These are phyloP conservation scores for Drosophila orena DNA, from an alignment of 1,140 invertebrate species.

Conservation along the genomic window DNA sequence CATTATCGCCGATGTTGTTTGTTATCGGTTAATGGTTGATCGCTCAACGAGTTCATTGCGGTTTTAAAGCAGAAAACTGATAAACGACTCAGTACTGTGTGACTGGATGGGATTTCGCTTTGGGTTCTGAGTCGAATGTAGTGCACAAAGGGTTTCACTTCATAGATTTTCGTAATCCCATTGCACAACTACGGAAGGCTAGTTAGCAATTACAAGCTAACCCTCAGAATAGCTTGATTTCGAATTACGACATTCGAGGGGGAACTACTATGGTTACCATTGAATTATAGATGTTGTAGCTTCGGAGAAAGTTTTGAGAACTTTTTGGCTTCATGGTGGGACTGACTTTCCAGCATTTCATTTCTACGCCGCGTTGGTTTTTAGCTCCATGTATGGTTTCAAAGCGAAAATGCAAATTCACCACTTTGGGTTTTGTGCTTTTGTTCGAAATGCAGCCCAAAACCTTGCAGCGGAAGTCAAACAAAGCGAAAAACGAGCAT, in stretches of 20 bases:
- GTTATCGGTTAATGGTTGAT: conserved; percentile 37
- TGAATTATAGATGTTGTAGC: background rate
- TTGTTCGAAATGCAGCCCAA: conserved; percentile 27
- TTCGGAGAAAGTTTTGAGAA: conserved; percentile 44
- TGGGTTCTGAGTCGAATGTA: background rate
- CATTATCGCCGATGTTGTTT: background rate
- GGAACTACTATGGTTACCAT: background rate
- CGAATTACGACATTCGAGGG: conserved; percentile 11
- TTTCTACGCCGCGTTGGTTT: conserved; percentile 7
- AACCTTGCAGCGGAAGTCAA: conserved; percentile 44
- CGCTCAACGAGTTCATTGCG: conserved; percentile 27
- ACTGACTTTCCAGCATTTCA: background rate
- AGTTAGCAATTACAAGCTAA: conserved; percentile 18
- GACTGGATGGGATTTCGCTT: background rate
- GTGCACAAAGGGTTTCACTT: conserved; percentile 19
- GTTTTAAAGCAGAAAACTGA: conserved; percentile 26
- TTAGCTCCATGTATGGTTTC: background rate
- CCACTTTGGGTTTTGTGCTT: conserved; percentile 1
- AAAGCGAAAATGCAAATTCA: conserved; percentile 36
- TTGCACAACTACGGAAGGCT: conserved; percentile 11
- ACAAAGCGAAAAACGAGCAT: conserved; percentile 42
- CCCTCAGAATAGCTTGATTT: conserved; percentile 17
- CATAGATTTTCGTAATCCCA: conserved; percentile 18
- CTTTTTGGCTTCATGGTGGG: background rate
- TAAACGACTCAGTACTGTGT: background rate